Evolutionary conservation across 2,888 invertebrate species (phyloP).

Genomic region (Euclidia mi): DNA sequence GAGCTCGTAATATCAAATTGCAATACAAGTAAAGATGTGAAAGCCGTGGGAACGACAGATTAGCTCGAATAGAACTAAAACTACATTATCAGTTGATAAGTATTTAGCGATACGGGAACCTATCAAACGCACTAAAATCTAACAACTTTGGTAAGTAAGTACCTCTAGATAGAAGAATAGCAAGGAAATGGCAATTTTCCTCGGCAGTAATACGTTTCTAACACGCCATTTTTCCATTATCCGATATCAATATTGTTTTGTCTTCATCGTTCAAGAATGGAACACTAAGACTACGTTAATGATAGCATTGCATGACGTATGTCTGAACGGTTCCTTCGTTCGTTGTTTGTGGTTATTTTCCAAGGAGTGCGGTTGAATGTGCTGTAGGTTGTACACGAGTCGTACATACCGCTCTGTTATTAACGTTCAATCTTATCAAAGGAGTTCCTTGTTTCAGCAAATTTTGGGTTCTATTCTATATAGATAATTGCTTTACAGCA

Average conservation of each 20-base stretch:
- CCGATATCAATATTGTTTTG: constrained; percentile 88
- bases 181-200: constrained; percentile 85
- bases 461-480: constrained; percentile 35
- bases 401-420: constrained; percentile 20
- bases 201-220: constrained; percentile 78
- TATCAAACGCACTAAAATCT: constrained; percentile 50
- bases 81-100: constrained; percentile 14
- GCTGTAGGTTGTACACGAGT: constrained; percentile 4
- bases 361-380: constrained; percentile 20
- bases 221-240: constrained; percentile 88
- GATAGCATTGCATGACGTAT: constrained; percentile 81
- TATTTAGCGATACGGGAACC: constrained; percentile 34
- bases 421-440: constrained; percentile 28
- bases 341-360: constrained; percentile 22
- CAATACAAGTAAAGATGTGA: no score
- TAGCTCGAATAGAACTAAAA: neutral
- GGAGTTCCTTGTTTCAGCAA: constrained; percentile 23
- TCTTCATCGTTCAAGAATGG: constrained; percentile 83
- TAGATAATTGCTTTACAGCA: constrained; percentile 28
- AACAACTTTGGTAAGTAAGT: constrained; percentile 67
- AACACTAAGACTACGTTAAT: constrained; percentile 80
- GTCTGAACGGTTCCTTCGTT: constrained; percentile 23
- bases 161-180: constrained; percentile 76
- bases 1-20: no score
- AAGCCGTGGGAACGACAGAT: no score